These are phyloP conservation scores for Conus betulinus DNA, from an alignment of 1,140 invertebrate genomes.

Conservation along the genomic window DNA sequence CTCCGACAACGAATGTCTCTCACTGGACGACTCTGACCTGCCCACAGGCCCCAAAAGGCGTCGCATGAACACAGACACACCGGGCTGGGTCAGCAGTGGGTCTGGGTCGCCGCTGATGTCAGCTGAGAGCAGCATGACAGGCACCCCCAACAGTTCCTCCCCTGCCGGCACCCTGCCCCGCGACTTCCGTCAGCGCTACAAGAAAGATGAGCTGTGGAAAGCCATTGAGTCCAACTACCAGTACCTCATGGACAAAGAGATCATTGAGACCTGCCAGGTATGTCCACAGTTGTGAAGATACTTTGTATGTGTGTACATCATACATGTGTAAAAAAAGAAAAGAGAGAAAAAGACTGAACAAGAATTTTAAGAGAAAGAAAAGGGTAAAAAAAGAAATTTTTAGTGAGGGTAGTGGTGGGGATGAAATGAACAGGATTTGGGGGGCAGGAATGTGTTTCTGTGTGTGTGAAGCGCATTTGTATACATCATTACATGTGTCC, in stretches of 20 bases:
- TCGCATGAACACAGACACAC: constrained; percentile 53
- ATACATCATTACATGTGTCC: too few relatives aligned
- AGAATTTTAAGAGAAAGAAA: too few relatives aligned
- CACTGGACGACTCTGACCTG: constrained; percentile 39
- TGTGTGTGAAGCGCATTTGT: too few relatives aligned
- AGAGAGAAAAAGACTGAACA: too few relatives aligned
- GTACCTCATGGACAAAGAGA: constrained; percentile 95
- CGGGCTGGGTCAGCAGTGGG: constrained; percentile 56
- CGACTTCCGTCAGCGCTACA: constrained; percentile 59
- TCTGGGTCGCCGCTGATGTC: constrained; percentile 56
- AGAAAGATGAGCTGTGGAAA: constrained; percentile 89
- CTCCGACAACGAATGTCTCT: not conserved
- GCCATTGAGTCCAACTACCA: constrained; percentile 89
- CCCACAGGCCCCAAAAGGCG: constrained; percentile 59
- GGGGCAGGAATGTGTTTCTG: too few relatives aligned
- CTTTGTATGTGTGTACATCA: too few relatives aligned
- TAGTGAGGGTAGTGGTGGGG: too few relatives aligned
- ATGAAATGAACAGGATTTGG: too few relatives aligned
- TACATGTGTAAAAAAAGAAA: too few relatives aligned
- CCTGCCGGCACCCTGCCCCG: constrained; percentile 49
- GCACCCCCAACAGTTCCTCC: constrained; percentile 52
- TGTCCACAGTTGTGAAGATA: constrained; percentile 35
- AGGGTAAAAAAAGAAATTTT: too few relatives aligned
- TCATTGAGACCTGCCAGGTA: constrained; percentile 90
- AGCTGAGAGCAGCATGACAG: constrained; percentile 49